phyloP scores from a whole-genome alignment of 2,797 vertebrate genomes.

The Lutjanus campechanus region DNA sequence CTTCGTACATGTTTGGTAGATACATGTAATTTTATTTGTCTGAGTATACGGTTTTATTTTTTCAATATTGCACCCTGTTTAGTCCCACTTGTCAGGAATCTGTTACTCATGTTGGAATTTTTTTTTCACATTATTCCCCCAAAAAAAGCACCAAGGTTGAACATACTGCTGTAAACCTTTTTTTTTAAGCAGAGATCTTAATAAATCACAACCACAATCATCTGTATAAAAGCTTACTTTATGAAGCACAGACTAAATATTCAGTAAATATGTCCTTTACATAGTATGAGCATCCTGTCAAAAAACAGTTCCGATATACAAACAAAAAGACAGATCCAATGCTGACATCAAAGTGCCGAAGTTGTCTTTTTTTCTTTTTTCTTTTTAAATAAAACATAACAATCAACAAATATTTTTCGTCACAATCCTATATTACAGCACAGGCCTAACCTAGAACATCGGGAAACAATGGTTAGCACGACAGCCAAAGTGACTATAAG shows the following conservation, averaged over 20 bases:
- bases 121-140: background rate
- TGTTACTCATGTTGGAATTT: background rate
- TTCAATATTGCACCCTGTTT: too few species aligned
- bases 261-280: slow-evolving; percentile 85
- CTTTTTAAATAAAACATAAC: slow-evolving; percentile 77
- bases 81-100: too few species aligned
- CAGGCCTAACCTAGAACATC: slow-evolving; percentile 87
- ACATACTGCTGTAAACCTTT: background rate
- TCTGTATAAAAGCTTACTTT: slow-evolving; percentile 84
- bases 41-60: too few species aligned
- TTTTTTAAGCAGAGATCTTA: slow-evolving; percentile 2
- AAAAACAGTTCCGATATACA: slow-evolving; percentile 79
- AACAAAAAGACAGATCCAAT: slow-evolving; percentile 73
- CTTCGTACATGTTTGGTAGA: too few species aligned
- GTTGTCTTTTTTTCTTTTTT: slow-evolving; percentile 29
- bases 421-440: slow-evolving; percentile 86
- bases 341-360: slow-evolving; percentile 80
- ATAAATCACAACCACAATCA: slow-evolving; percentile 55
- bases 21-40: too few species aligned
- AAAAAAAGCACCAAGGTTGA: background rate
- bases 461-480: slow-evolving; percentile 85
- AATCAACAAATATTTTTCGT: slow-evolving; percentile 72
- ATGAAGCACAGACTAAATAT: slow-evolving; percentile 86
- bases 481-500: slow-evolving; percentile 84
- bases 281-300: slow-evolving; percentile 78